Percentiles rank a stretch among this genome's conserved stretches.
Evolutionary conservation across 2,113 vertebrate genomes (phyloP).

Genomic region (Pluvianellus socialis): DNA sequence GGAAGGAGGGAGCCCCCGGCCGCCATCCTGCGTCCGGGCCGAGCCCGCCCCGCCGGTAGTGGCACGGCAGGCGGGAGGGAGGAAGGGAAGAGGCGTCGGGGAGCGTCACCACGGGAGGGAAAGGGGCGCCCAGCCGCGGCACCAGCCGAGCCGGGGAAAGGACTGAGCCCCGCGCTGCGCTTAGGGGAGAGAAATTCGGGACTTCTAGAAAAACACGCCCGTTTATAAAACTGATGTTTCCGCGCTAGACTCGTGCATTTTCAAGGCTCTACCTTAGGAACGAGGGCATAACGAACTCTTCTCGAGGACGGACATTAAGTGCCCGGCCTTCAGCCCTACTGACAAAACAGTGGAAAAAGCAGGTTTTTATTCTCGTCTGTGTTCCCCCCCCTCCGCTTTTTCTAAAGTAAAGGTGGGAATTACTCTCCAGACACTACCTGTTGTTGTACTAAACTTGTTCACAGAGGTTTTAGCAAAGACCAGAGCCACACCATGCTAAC

Average conservation of each 20-base stretch:
- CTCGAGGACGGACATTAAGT: not conserved
- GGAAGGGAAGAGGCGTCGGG: too few relatives aligned
- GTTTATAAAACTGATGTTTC: not conserved
- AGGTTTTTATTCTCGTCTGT: not conserved
- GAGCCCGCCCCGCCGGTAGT: not conserved
- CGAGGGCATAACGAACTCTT: fast-evolving
- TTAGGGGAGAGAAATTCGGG: fast-evolving
- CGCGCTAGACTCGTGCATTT: fast-evolving
- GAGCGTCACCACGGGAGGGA: too few relatives aligned
- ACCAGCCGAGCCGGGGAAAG: not conserved
- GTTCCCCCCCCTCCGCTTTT: too few relatives aligned
- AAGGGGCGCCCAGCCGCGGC: not conserved
- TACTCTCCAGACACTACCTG: not conserved
- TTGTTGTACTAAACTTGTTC: too few relatives aligned
- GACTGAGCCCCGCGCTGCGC: fast-evolving
- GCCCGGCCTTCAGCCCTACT: too few relatives aligned
- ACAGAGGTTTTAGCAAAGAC: too few relatives aligned
- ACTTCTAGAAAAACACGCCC: fast-evolving
- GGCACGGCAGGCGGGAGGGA: not conserved
- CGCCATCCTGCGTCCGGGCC: too few relatives aligned
- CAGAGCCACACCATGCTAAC: too few relatives aligned
- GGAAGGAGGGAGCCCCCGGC: fast-evolving
- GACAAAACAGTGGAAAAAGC: not conserved
- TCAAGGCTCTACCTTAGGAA: not conserved
- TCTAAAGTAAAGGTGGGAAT: not conserved